phyloP scores from a whole-genome alignment of 2,113 vertebrate genomes.

The Leiothrix lutea region DNA sequence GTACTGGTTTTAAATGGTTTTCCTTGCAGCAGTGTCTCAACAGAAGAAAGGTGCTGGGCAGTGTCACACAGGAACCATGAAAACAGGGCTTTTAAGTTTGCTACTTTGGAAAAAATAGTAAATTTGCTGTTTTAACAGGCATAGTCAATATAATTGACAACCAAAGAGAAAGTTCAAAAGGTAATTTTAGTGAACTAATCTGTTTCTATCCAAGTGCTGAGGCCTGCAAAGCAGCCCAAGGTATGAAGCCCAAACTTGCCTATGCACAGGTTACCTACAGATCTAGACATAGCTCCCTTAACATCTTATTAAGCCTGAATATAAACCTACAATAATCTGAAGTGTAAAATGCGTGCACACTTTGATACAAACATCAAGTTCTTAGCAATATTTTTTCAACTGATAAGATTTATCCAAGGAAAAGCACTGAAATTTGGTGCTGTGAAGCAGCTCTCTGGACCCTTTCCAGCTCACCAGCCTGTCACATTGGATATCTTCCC shows the following conservation, averaged over 20 bases:
- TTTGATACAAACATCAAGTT: neutral
- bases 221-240: neutral
- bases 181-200: neutral
- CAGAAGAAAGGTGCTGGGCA: neutral
- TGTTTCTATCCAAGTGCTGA: neutral
- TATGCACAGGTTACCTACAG: neutral
- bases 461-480: conserved; percentile 21
- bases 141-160: neutral
- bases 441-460: neutral
- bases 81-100: neutral
- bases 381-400: neutral
- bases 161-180: neutral
- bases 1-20: neutral
- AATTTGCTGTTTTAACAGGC: neutral
- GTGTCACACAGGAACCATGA: neutral
- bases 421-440: neutral
- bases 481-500: conserved; percentile 4
- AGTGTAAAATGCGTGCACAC: accelerated
- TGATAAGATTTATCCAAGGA: neutral
- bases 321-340: neutral
- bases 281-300: accelerated
- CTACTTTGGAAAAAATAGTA: neutral
- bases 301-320: neutral
- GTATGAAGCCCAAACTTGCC: neutral
- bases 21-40: neutral